These are phyloP conservation scores for Eira barbara DNA, from an alignment of 2,113 vertebrate genomes.

Conservation along the genomic window DNA sequence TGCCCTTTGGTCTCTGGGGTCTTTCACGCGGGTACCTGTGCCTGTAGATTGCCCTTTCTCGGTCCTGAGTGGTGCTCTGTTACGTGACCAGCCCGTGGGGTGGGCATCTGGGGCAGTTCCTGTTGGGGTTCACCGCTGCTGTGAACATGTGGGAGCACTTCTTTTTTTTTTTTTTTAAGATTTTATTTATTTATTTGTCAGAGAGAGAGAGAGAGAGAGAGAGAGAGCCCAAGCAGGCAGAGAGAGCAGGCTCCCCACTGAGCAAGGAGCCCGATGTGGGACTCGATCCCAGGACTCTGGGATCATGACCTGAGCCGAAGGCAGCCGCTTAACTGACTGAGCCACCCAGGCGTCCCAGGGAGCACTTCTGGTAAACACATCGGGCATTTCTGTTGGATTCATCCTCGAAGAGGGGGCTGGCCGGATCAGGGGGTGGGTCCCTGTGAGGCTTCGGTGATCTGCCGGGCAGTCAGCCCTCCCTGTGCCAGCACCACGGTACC, in stretches of 20 bases:
- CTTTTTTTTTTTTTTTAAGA: no score
- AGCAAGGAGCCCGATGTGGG: no score
- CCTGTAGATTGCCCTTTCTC: rapidly evolving
- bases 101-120: background rate
- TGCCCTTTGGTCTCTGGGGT: background rate
- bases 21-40: background rate
- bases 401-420: rapidly evolving
- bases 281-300: no score
- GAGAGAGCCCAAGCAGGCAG: no score
- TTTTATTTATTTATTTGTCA: no score
- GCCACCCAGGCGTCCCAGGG: no score
- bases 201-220: no score
- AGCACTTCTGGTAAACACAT: background rate
- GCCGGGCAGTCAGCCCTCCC: background rate
- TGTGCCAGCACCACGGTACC: no score
- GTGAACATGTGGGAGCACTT: rapidly evolving
- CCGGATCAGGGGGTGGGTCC: rapidly evolving
- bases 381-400: background rate
- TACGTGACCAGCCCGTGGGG: no score
- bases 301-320: no score
- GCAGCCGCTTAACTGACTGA: no score
- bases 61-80: rapidly evolving
- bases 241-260: no score
- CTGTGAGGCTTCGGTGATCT: rapidly evolving
- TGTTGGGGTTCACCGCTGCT: background rate